Evolutionary conservation across 2,888 invertebrate genomes (phyloP).

Genomic region (Sphaerophoria rueppellii): DNA sequence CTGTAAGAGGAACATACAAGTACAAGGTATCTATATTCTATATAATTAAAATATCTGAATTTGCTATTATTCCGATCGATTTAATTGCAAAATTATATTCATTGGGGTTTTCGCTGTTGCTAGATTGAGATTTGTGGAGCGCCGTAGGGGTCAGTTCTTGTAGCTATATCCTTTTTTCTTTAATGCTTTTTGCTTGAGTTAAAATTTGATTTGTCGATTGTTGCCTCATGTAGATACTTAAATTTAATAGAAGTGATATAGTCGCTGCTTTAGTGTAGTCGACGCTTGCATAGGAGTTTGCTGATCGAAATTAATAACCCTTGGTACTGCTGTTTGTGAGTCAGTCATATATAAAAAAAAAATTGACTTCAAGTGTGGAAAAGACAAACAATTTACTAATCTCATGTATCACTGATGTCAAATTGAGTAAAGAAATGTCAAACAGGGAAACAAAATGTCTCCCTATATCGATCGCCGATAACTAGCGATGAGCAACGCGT

Average conservation of each 20-base stretch:
- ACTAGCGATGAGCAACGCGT: slow-evolving; percentile 61
- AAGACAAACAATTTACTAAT: slow-evolving; percentile 61
- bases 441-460: slow-evolving; percentile 7
- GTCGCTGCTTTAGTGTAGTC: slow-evolving; percentile 48
- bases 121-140: not conserved
- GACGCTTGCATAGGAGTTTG: not conserved
- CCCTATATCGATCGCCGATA: slow-evolving; percentile 40
- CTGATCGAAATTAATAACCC: too few relatives aligned
- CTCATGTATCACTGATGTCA: slow-evolving; percentile 41
- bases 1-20: too few relatives aligned
- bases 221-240: slow-evolving; percentile 31
- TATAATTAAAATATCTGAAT: slow-evolving; percentile 69
- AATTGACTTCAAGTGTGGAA: slow-evolving; percentile 19
- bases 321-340: not conserved
- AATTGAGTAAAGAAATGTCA: slow-evolving; percentile 13
- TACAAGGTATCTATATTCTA: slow-evolving; percentile 1
- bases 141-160: not conserved
- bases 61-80: slow-evolving; percentile 73
- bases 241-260: slow-evolving; percentile 65
- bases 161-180: not conserved
- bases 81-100: slow-evolving; percentile 69
- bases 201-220: slow-evolving; percentile 64
- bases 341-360: not conserved
- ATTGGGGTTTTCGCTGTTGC: slow-evolving; percentile 52
- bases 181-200: slow-evolving; percentile 5